Evolutionary conservation across 2,797 vertebrate genomes (phyloP), one percentile per base, ranked within the genome.

Genomic region (Xenopus petersii): DNA sequence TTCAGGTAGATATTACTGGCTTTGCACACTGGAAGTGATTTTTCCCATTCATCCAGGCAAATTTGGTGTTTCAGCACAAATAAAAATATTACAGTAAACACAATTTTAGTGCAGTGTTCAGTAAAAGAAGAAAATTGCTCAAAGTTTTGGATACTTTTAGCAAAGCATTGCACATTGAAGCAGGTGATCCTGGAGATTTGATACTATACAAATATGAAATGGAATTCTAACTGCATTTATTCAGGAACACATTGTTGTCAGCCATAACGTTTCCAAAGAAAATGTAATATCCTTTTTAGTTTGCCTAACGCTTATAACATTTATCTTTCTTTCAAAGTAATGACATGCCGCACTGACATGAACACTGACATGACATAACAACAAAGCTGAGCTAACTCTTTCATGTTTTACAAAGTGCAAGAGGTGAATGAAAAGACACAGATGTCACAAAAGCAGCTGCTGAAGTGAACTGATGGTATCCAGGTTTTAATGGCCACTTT

Each of bases 401-500:
- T 69, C 67, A 69, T 56, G 67, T 69, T 69, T 69, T 69, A 69
- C 67, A 69, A 69, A 69, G 54, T 30, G 55, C 24, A 42, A 55
- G 51, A 42, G 51, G 49, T 30, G 54, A 69, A 13, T 69, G 67
- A 69, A 26, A 69, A 36, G 36, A 24, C 54, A 36, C 68, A 60
- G 36, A 59, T 70, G 68, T 47, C 68, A 70, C 42, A 48, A 59
- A 17, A 60, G 49, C 55, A 70, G 17, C 42, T 58, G 54, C 16
- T 47, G 36, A 70, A 59, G 56, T 60, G 36, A 60, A 60, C 1
- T 4, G 36, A 58, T 26, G 12, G 2, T n/a, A 58, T 16, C 33
- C 33, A 36, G 30, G 24, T 33, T 58, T 60, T 24, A 60, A 60
- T 47, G 54, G 54, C 16, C 13, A 17, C 36, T 42, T 42, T 42